Percentiles rank a stretch among this genome's conserved stretches.
These are phyloP conservation scores for Eurosta solidaginis DNA, from an alignment of 1,140 invertebrate species.

Conservation along the genomic window DNA sequence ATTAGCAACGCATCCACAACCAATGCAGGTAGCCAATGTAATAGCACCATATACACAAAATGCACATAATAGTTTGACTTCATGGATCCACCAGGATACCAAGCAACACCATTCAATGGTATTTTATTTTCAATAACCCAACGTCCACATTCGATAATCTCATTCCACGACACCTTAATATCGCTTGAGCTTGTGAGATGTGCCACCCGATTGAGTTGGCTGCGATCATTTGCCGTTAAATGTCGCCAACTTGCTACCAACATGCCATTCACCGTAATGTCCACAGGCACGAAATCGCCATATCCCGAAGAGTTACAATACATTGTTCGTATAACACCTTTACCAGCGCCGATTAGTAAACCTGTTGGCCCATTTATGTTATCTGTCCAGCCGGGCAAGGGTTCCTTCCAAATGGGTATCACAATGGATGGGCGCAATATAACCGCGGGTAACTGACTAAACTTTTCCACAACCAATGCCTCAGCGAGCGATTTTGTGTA, in stretches of 20 bases:
- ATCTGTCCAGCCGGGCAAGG: conserved; percentile 89
- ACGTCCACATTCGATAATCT: conserved; percentile 84
- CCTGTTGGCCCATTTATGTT: conserved; percentile 89
- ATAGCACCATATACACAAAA: conserved; percentile 78
- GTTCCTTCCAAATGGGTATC: conserved; percentile 80
- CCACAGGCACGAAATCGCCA: conserved; percentile 75
- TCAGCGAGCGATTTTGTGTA: conserved; percentile 90
- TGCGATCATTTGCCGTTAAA: conserved; percentile 42
- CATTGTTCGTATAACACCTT: conserved; percentile 76
- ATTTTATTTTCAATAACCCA: conserved; percentile 72
- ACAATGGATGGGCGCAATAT: conserved; percentile 91
- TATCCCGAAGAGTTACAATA: conserved; percentile 64
- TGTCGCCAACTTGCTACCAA: conserved; percentile 74
- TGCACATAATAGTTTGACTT: conserved; percentile 77
- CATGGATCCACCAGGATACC: conserved; percentile 89
- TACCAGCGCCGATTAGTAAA: conserved; percentile 68
- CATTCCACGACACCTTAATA: conserved; percentile 79
- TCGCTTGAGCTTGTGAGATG: conserved; percentile 77
- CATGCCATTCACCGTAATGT: conserved; percentile 77
- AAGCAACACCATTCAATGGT: conserved; percentile 78
- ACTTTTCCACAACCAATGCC: conserved; percentile 76
- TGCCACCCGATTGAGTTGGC: conserved; percentile 62
- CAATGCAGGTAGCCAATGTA: conserved; percentile 84
- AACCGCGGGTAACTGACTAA: conserved; percentile 75
- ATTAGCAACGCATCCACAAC: conserved; percentile 77